Base-by-base conservation (phyloP, 2,797 vertebrate genomes). In the Tapera naevia region DNA sequence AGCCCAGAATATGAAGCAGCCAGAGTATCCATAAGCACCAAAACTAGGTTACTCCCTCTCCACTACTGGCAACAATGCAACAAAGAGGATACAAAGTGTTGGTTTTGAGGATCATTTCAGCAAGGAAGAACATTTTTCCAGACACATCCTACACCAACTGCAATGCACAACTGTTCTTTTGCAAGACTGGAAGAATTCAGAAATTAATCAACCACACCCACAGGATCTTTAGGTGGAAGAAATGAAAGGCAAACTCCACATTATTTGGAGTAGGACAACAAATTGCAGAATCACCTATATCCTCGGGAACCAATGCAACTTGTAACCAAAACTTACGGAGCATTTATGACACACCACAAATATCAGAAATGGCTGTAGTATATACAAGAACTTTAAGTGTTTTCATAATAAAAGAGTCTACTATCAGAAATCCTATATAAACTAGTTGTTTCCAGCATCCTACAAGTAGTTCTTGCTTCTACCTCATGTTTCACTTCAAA, bases 191-290 rank as follows among this genome's bases (percentile, higher is more conserved):
- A 90, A 79, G 13, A 80, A 87, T 21, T 35, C 62, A 89, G 71
- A 87, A 91, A 87, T 73, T 67, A 92, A 92, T 3, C 22, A n/a
- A 82, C 81, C 79, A 94, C 84, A 80, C 74, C 81, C 84, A 60
- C 1, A 60, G 48, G 32, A 82, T 62, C 56, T 73, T 75, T 7
- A 70, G 22, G 30, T 73, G 64, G 46, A 93, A 67, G 21, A 93
- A 94, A 87, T 3, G 14, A 73, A 96, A 82, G n/a, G 74, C 67
- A 53, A 51, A 53, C 11, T 19, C 46, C 89, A 80, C 0, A 1
- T 64, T 46, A 86, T 58, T 33, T 57, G 35, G 37, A 90, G 23
- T 72, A 69, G n/a, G 37, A 89, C 64, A 64, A 87, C 43, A 70
- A 85, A 95, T 73, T 22, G 21, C 64, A 66, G 79, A 92, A 8